Evolutionary conservation across 2,888 invertebrate genomes (phyloP), one percentile per base, ranked within the genome.

Genomic region (Pammene aurita): DNA sequence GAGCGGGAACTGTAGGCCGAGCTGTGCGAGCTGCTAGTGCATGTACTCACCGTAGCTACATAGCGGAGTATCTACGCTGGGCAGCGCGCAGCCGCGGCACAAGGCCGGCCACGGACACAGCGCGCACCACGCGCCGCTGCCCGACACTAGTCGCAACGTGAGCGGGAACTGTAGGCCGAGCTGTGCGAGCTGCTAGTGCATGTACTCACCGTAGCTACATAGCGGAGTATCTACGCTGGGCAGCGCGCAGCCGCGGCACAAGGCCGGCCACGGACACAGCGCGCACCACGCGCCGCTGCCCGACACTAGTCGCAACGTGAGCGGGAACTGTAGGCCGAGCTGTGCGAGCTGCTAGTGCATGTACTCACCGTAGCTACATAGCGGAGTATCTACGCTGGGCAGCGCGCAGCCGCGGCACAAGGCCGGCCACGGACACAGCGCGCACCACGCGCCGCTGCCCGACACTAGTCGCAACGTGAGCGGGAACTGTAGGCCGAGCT

Each of bases 391-490:
- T 72, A 93, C 93, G 82, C 96, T 96, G 46, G 96, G 95, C 79
- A 98, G 93, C 75, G 94, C 93, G 89, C 98, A 97, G 71, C 98
- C 98, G 76, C 96, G 93, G 85, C 98, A 98, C 86, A 97, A 96
- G 80, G 94, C 93, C 71, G 95, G 95, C 96, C 96, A 96, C 41
- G 95, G 94, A 84, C 97, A 96, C 82, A 95, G 92, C 61, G 96
- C 96, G 88, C n/a, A n/a, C n/a, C n/a, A n/a, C n/a, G n/a, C n/a
- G n/a, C n/a, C n/a, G n/a, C n/a, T 96, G n/a, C 41, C 55, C 56
- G 71, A 84, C 67, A 94, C 48, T 2, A 16, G 10, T 76, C 97
- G 95, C 84, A 98, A 90, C 71, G 96, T 95, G 91, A 98, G 9
- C 48, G 26, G 26, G 26, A 2, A 26, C 26, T 26, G 26, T 26